Base-by-base conservation (phyloP, 2,888 invertebrate genomes). In the Cloeon dipterum region DNA sequence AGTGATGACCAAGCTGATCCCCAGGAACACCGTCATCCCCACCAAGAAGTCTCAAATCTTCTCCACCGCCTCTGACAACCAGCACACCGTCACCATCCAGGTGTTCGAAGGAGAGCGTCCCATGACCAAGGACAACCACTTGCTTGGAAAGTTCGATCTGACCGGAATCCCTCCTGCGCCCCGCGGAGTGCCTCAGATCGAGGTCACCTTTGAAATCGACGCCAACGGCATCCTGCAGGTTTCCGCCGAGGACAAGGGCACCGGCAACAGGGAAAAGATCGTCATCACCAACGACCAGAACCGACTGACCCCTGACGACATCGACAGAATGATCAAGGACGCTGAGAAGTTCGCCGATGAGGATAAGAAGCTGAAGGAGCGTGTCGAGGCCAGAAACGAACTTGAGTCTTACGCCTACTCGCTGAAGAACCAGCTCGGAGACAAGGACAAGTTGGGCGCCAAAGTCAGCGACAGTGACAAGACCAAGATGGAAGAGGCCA, bases 31-130 rank as follows among this genome's bases (percentile, higher is more conserved):
- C 19, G 93, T 94, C 44, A 96, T 99, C 52, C 98, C 98, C 20
- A 96, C 96, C 37, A 96, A 96, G 67, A 96, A 98, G 58, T 88
- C 89, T 0, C 96, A 98, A 61, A 91, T 96, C 54, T 99, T 98
- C 74, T 93, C 94, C 1, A 98, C 98, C 2, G 94, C 96, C 39
- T 85, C 91, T 20, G 98, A 98, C 58, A 98, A 96, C 60, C 98
- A 98, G 58, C 89, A 93, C 59, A 93, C 93, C 3, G 96, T 99
- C 37, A 96, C 94, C 46, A 98, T 98, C 55, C 88, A 91, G 60
- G 64, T 65, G 37, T 96, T 86, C 57, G 96, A 99, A 62, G 96
- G 98, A 49, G 98, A 99, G 61, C 77, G 98, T 50, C 93, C 96
- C 19, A 94, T 98, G 96, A 96, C 96, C 45, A 96, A 96, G 62